Conservation (phyloP, 2,888 invertebrate genomes). For the Herminia tarsipennalis region DNA sequence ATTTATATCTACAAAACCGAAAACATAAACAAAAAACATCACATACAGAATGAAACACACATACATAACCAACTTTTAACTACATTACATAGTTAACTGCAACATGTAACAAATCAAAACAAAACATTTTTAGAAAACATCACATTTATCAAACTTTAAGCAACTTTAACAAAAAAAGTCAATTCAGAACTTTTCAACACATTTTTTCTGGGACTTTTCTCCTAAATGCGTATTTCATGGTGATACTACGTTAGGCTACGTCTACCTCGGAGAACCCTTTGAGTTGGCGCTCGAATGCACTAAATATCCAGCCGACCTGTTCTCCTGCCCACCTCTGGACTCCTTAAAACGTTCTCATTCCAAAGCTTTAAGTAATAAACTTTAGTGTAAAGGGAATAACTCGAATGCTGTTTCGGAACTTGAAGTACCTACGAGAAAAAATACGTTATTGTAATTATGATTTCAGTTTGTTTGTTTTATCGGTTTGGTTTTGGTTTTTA, state of each 20-base stretch:
- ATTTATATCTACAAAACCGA: no score
- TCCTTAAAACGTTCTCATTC: conserved; percentile 60
- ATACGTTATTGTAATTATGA: conserved; percentile 10
- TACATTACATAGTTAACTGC: no score
- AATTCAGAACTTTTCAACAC: neutral
- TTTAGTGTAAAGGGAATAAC: conserved; percentile 47
- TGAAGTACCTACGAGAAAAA: conserved; percentile 22
- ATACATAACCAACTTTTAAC: no score
- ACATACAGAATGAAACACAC: no score
- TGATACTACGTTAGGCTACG: conserved; percentile 35
- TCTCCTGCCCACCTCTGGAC: conserved; percentile 11
- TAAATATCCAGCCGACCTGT: conserved; percentile 52
- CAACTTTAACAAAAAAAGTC: neutral
- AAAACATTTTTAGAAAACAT: no score
- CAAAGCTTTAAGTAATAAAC: conserved; percentile 61
- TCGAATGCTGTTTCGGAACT: conserved; percentile 25
- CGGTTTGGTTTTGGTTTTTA: neutral
- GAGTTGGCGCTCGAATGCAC: conserved; percentile 69
- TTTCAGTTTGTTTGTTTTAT: conserved; percentile 8
- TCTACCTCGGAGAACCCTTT: conserved; percentile 57
- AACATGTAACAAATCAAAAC: no score
- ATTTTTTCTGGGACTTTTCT: conserved; percentile 3
- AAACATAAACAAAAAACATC: no score
- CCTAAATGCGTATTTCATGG: conserved; percentile 8
- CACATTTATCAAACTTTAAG: no score